Conservation (phyloP, 2,888 invertebrate species). For the Nudaria mundana region DNA sequence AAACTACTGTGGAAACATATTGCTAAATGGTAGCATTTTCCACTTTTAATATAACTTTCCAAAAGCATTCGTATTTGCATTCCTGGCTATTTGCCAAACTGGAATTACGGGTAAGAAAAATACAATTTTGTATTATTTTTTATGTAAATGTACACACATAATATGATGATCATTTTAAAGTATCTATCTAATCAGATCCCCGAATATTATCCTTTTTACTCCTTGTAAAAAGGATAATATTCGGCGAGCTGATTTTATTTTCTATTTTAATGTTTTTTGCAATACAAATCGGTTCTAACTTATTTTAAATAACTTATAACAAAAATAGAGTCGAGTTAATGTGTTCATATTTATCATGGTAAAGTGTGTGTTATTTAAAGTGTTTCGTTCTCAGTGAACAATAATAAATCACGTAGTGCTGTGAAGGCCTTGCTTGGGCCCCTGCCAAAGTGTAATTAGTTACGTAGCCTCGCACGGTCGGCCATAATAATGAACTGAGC, state of each 20-base stretch:
- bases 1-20: too few relatives aligned
- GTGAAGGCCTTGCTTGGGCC: constrained; percentile 57
- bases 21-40: neutral
- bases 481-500: constrained; percentile 59
- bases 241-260: too few relatives aligned
- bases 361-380: constrained; percentile 62
- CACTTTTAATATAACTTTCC: constrained; percentile 16
- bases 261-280: neutral
- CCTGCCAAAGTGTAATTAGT: constrained; percentile 75
- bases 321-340: constrained; percentile 50
- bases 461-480: constrained; percentile 54
- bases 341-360: constrained; percentile 47
- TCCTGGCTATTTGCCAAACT: constrained; percentile 32
- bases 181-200: too few relatives aligned
- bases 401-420: constrained; percentile 68
- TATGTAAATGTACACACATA: too few relatives aligned
- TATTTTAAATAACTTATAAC: too few relatives aligned
- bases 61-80: constrained; percentile 14
- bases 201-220: too few relatives aligned
- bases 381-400: constrained; percentile 62
- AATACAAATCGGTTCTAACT: constrained; percentile 14
- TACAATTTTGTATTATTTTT: too few relatives aligned
- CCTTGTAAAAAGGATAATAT: too few relatives aligned
- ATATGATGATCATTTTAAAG: too few relatives aligned
- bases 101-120: constrained; percentile 32